These are phyloP conservation scores for Tauraco hartlaubi DNA, from an alignment of 2,797 vertebrate species.

Conservation along the genomic window DNA sequence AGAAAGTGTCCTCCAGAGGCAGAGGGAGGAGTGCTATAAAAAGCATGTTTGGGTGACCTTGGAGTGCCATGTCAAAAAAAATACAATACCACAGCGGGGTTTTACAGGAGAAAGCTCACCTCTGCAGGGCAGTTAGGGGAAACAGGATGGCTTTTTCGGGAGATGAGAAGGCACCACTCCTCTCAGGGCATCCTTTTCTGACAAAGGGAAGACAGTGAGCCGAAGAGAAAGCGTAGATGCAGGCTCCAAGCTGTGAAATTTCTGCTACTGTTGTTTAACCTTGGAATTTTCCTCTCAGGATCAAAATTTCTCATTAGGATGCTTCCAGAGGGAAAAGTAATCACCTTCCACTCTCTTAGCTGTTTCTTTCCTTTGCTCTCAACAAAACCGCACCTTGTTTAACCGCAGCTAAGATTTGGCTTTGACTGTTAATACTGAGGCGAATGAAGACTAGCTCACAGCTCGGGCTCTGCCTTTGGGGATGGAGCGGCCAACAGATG, in stretches of 20 bases:
- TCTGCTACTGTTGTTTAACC: neutral
- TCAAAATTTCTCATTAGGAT: neutral
- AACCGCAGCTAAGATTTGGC: neutral
- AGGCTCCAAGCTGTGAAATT: neutral
- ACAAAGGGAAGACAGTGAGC: neutral
- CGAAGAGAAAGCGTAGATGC: neutral
- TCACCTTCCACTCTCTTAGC: fast-evolving
- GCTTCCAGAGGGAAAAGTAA: neutral
- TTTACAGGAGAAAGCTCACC: neutral
- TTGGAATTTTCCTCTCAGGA: neutral
- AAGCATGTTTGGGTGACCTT: neutral
- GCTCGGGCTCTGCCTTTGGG: neutral
- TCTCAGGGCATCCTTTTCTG: neutral
- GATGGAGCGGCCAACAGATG: neutral
- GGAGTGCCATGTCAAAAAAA: neutral
- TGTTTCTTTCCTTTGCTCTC: neutral
- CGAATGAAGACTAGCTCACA: neutral
- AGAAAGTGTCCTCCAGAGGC: neutral
- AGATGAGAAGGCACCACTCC: conserved; percentile 15
- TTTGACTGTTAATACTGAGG: neutral
- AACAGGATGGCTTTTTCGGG: neutral
- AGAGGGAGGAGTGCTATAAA: neutral
- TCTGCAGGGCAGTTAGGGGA: neutral
- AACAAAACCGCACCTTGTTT: neutral
- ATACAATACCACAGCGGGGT: neutral